Percentiles rank a stretch among this genome's conserved stretches.
These are phyloP conservation scores for Mactra quadrangularis DNA, from an alignment of 1,140 invertebrate genomes.

Conservation along the genomic window DNA sequence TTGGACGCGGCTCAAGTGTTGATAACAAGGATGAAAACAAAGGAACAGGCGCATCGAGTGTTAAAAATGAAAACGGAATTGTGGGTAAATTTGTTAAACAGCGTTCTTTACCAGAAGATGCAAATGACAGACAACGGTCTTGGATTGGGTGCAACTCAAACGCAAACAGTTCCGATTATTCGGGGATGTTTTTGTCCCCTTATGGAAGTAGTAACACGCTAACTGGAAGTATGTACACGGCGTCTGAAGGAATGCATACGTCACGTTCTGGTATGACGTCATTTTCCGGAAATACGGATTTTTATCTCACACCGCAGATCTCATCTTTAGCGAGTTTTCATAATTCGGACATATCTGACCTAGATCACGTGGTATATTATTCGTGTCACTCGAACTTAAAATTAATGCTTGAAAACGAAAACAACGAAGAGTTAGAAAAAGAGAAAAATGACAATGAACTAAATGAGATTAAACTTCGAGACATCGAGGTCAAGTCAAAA, in stretches of 20 bases:
- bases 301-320: slow-evolving; percentile 15
- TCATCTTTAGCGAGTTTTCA: slow-evolving; percentile 33
- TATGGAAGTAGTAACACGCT: slow-evolving; percentile 36
- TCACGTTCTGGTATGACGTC: slow-evolving; percentile 38
- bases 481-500: background rate
- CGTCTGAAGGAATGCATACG: slow-evolving; percentile 33
- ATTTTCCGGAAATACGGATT: slow-evolving; percentile 20
- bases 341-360: slow-evolving; percentile 18
- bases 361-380: slow-evolving; percentile 27
- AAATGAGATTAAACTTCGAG: slow-evolving; percentile 24
- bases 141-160: background rate
- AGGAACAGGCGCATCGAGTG: no score
- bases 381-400: slow-evolving; percentile 49
- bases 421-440: slow-evolving; percentile 5
- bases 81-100: slow-evolving; percentile 17
- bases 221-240: slow-evolving; percentile 43
- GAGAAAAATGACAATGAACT: slow-evolving; percentile 25
- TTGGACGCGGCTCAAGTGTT: no score
- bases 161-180: background rate
- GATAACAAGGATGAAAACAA: no score
- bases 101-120: slow-evolving; percentile 23
- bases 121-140: background rate
- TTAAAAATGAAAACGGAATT: no score
- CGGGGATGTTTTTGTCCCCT: background rate
- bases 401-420: slow-evolving; percentile 39